Base-by-base conservation (phyloP, 2,888 invertebrate species). In the Neoascia interrupta region DNA sequence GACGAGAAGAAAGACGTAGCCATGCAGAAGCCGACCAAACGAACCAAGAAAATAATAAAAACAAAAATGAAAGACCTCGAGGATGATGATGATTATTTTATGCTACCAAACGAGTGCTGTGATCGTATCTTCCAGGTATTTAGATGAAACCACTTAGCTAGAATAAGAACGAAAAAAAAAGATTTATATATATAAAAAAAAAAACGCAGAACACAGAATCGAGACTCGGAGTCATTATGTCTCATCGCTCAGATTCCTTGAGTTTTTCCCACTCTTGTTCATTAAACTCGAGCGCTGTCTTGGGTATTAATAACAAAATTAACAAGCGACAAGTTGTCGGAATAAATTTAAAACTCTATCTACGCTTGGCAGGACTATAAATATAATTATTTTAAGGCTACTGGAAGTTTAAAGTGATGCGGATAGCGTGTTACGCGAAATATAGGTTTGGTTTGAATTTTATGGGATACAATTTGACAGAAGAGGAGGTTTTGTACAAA, bases 281-380 rank as follows among this genome's bases (percentile, higher is more conserved):
- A n/a, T 23, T 70, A 11, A 23, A 11, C 43, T 13, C 34, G 26
- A n/a, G n/a, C n/a, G n/a, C n/a, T n/a, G n/a, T n/a, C n/a, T n/a
- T 4, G 5, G 34, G 28, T 68, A 61, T 61, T 47, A 72, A 73
- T 73, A 79, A 68, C 54, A 60, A 73, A 66, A 36, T 49, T 73
- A 79, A 79, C 73, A 73, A 79, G 79, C 73, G 79, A 73, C 79
- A 79, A 72, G 73, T 72, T 79, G 79, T 79, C 79, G 45, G 79
- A 61, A 79, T 79, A 73, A 73, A 73, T 73, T 73, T 61, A 18
- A 61, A 72, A 66, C 60, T 66, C 49, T 79, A 73, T 61, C 54
- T 31, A 68, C 43, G 54, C 49, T 41, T 19, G 0, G 3, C 8
- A 70, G 58, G 53, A 70, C 45, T 13, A 39, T 76, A 60, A 66